These are phyloP conservation scores for Brenthis daphne DNA, from an alignment of 2,888 invertebrate species.

Conservation along the genomic window DNA sequence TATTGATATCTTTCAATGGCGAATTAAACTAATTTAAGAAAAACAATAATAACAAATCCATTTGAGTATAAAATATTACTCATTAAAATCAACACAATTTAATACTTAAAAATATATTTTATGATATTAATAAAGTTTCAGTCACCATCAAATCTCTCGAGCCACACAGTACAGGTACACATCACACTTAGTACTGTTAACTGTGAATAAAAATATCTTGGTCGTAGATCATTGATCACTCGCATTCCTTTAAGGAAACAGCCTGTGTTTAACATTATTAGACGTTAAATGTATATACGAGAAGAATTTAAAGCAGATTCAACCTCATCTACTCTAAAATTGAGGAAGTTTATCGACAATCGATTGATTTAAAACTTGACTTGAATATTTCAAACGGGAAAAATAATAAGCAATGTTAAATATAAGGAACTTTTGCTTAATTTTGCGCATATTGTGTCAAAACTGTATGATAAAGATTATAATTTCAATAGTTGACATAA, in stretches of 20 bases:
- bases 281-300: constrained; percentile 25
- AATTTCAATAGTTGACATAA: too few species aligned
- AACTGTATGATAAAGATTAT: neutral
- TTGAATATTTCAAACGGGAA: constrained; percentile 21
- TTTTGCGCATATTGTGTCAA: neutral
- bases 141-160: too few species aligned
- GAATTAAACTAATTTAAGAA: too few species aligned
- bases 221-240: constrained; percentile 2
- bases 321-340: constrained; percentile 16
- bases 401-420: constrained; percentile 2
- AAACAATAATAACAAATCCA: too few species aligned
- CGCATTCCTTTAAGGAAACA: constrained; percentile 19
- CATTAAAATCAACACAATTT: too few species aligned
- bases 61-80: too few species aligned
- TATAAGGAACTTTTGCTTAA: neutral
- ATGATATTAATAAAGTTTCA: too few species aligned
- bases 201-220: neutral
- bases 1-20: too few species aligned
- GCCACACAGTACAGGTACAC: too few species aligned
- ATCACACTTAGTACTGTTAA: too few species aligned
- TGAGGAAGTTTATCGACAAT: constrained; percentile 27
- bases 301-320: constrained; percentile 22
- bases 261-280: constrained; percentile 13
- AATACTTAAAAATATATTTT: too few species aligned
- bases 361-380: constrained; percentile 17